Conservation (phyloP, 1,140 invertebrate species). For the Cotesia typhae region DNA sequence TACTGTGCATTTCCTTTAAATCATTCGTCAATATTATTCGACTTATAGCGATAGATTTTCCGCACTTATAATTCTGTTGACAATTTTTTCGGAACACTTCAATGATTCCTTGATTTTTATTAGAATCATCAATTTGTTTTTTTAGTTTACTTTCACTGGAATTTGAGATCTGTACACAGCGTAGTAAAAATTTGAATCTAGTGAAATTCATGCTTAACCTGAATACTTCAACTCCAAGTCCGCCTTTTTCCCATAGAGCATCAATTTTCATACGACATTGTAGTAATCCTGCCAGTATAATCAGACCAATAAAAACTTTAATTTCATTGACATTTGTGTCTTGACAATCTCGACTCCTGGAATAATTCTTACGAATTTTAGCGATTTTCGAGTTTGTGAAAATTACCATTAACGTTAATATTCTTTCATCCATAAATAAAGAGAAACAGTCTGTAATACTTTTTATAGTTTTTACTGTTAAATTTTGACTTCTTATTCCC, state of each 20-base stretch:
- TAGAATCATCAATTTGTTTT: neutral
- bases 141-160: neutral
- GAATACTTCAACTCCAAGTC: slow-evolving; percentile 4
- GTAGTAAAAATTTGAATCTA: neutral
- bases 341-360: neutral
- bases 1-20: neutral
- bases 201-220: neutral
- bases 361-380: neutral
- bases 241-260: neutral
- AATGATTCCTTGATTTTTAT: neutral
- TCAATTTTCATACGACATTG: neutral
- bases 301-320: neutral
- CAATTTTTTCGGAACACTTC: neutral
- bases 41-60: neutral
- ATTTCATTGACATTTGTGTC: neutral
- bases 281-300: neutral
- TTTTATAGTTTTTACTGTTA: neutral
- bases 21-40: neutral
- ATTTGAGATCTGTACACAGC: neutral
- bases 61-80: neutral
- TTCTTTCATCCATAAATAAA: neutral
- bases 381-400: neutral
- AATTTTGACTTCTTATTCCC: neutral
- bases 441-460: neutral
- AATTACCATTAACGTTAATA: neutral